These are phyloP conservation scores for Hemiscyllium ocellatum DNA, from an alignment of 2,113 vertebrate genomes.

Conservation along the genomic window DNA sequence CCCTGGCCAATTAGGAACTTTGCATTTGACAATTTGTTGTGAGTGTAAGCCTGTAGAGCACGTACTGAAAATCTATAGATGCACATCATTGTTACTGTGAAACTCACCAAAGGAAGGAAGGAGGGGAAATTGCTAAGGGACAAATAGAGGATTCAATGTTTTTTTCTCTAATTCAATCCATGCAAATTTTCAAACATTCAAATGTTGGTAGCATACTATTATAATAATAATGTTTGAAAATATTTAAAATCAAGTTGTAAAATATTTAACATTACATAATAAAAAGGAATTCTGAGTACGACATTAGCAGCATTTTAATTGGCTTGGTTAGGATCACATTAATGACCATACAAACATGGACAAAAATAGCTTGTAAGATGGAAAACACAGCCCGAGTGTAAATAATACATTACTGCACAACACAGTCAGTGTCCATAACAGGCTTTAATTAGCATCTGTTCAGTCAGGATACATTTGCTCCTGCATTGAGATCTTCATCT, in stretches of 20 bases:
- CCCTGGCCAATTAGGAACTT: no score
- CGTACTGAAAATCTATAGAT: background rate
- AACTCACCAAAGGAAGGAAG: background rate
- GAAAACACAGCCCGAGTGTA: background rate
- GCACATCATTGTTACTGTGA: background rate
- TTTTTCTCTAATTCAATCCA: background rate
- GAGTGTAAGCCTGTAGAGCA: no score
- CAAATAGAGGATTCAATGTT: background rate
- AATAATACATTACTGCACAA: conserved; percentile 10
- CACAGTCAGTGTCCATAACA: background rate
- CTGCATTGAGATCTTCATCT: background rate
- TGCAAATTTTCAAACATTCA: background rate
- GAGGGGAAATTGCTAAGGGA: background rate
- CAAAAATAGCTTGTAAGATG: background rate
- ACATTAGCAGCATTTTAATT: background rate
- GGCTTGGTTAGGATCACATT: background rate
- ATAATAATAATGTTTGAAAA: background rate
- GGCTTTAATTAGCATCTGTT: conserved; percentile 13
- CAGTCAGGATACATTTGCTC: background rate
- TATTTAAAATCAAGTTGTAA: background rate
- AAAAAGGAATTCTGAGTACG: background rate
- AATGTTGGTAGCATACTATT: background rate
- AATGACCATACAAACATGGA: background rate
- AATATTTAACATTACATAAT: background rate
- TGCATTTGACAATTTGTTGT: no score